Base-by-base conservation (phyloP, 2,888 invertebrate genomes). In the Drosophila dives region DNA sequence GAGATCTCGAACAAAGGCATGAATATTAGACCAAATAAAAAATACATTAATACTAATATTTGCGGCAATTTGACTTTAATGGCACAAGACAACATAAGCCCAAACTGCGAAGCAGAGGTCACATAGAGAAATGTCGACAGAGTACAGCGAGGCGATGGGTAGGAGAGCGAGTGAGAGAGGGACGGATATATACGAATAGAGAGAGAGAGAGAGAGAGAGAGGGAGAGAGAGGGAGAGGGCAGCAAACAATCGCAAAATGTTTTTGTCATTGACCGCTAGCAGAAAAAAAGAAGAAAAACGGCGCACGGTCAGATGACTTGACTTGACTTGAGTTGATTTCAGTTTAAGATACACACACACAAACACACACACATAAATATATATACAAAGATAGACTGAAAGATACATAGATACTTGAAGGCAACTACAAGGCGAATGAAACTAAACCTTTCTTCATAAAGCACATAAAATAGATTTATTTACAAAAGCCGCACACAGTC, bases 41-140 rank as follows among this genome's bases (percentile, higher is more conserved):
- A 86, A 77, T 69, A 61, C 86, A 86, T 86, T 86, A 86, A 86
- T 86, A 83, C 86, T 88, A 86, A 86, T 86, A 90, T 90, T 74
- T 83, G 81, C 80, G 89, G 81, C 84, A 88, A 90, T 81, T 77
- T 77, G 86, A 86, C 77, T 80, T 90, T 90, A 88, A 88, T 86
- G 86, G 72, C 86, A 80, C 68, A 78, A 88, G 75, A 80, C 72
- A 59, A 72, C 65, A 48, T 62, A 48, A 45, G 66, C 61, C 58
- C 71, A 72, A 65, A n/a, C 75, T 68, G 75, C 65, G 81, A 71
- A 68, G 17, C 80, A 64, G 75, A 82, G 80, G 80, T 77, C 80
- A 59, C 71, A 48, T 56, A 62, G 55, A 74, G 34, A n/a, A n/a
- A n/a, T n/a, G n/a, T n/a, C n/a, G n/a, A n/a, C n/a, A n/a, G n/a